Conservation (phyloP, 92 coral and sea anemone species). For the Diadumene lineata region DNA sequence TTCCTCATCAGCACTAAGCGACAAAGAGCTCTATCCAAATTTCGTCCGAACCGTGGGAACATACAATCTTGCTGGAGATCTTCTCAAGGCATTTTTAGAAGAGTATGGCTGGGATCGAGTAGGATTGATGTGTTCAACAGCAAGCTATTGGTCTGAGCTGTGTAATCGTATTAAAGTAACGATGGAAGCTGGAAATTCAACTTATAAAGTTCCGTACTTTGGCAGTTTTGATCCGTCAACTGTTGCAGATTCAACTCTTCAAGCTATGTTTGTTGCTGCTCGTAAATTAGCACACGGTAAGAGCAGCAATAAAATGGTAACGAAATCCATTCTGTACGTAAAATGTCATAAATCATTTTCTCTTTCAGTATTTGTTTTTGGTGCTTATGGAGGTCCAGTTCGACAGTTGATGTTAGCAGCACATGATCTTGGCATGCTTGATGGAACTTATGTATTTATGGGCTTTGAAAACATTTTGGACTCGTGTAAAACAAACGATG, state of each 20-base stretch:
- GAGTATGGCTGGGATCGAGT: constrained; percentile 60
- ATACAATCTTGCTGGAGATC: constrained; percentile 29
- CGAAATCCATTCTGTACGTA: no score
- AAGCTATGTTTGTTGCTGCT: constrained; percentile 59
- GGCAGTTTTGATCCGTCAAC: constrained; percentile 60
- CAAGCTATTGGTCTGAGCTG: constrained; percentile 26
- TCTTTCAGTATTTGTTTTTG: constrained; percentile 55
- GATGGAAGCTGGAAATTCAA: constrained; percentile 36
- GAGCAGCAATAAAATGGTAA: background rate
- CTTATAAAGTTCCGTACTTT: constrained; percentile 46
- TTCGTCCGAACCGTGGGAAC: constrained; percentile 80
- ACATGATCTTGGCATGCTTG: constrained; percentile 62
- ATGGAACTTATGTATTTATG: constrained; percentile 60
- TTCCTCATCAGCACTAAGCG: constrained; percentile 47
- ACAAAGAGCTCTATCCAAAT: constrained; percentile 58
- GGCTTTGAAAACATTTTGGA: constrained; percentile 29
- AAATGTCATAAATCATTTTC: no score
- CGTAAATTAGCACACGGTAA: constrained; percentile 57
- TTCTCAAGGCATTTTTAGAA: constrained; percentile 31
- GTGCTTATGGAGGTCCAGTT: constrained; percentile 52
- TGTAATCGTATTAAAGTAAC: constrained; percentile 45
- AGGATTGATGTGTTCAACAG: constrained; percentile 58
- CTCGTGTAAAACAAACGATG: constrained; percentile 48
- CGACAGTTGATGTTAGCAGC: constrained; percentile 54
- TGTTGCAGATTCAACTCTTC: constrained; percentile 26